phyloP scores from a whole-genome alignment of 2,113 vertebrate genomes.

The Mola mola region DNA sequence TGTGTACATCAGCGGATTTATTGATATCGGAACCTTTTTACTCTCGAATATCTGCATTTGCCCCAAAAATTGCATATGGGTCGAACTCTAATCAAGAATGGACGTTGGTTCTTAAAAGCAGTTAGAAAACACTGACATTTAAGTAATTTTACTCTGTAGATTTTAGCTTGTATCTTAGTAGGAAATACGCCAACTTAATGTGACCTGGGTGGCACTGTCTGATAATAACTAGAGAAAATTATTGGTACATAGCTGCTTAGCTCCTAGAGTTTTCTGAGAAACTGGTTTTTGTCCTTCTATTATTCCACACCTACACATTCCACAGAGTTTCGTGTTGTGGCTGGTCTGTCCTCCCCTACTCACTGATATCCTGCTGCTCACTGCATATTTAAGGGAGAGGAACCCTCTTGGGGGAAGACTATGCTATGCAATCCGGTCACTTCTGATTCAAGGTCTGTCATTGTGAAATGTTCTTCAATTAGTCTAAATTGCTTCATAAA shows the following conservation, averaged over 20 bases:
- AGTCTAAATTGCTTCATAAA: neutral
- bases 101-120: neutral
- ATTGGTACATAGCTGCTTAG: neutral
- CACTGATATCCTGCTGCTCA: constrained; percentile 37
- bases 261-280: neutral
- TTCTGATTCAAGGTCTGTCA: neutral
- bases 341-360: constrained; percentile 34
- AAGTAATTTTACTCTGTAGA: too few relatives aligned
- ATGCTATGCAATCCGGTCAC: constrained; percentile 16
- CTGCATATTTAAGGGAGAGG: constrained; percentile 44
- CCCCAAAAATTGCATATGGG: too few relatives aligned
- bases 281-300: constrained; percentile 7
- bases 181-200: too few relatives aligned
- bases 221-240: constrained; percentile 6
- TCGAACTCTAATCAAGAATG: neutral
- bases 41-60: too few relatives aligned
- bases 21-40: too few relatives aligned
- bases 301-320: constrained; percentile 46
- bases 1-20: too few relatives aligned
- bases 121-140: neutral
- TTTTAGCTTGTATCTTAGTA: too few relatives aligned
- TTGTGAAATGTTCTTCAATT: neutral
- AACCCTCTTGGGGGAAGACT: constrained; percentile 20
- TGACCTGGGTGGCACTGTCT: neutral
- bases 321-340: constrained; percentile 62